A percentile compares a stretch with the other conserved stretches of the same genome.
These are phyloP conservation scores for Notodonta ziczac DNA, from an alignment of 2,888 invertebrate genomes.

Conservation along the genomic window DNA sequence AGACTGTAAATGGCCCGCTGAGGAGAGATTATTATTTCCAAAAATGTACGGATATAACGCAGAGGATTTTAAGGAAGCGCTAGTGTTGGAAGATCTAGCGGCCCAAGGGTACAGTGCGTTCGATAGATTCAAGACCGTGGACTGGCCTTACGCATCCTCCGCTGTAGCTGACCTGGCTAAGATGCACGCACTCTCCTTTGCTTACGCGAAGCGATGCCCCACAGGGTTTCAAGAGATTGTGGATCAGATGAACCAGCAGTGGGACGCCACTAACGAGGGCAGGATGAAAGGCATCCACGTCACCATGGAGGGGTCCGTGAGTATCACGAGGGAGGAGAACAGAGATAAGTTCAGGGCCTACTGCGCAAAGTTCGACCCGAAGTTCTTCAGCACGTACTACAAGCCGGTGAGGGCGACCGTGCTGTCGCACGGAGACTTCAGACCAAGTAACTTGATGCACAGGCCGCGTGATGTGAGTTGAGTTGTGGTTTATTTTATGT, in stretches of 20 bases:
- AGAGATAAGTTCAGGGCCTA: conserved; percentile 40
- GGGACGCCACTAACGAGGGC: conserved; percentile 1
- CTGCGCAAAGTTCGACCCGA: conserved; percentile 16
- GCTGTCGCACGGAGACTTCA: conserved; percentile 58
- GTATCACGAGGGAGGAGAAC: conserved; percentile 39
- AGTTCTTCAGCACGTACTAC: conserved; percentile 28
- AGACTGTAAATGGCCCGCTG: conserved; percentile 37
- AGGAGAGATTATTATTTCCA: conserved; percentile 48
- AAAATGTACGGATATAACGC: conserved; percentile 54
- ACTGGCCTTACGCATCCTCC: conserved; percentile 59
- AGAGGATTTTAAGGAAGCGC: conserved; percentile 47
- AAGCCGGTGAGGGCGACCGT: conserved; percentile 36
- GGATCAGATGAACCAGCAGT: conserved; percentile 27
- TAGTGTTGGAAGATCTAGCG: conserved; percentile 63
- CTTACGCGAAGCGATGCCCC: conserved; percentile 46
- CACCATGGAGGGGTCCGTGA: conserved; percentile 15
- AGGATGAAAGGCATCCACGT: neutral
- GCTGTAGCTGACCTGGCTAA: conserved; percentile 60
- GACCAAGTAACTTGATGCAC: conserved; percentile 53
- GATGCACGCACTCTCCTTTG: conserved; percentile 69
- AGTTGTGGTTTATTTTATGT: neutral
- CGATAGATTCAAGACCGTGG: conserved; percentile 55
- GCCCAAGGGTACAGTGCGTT: conserved; percentile 50
- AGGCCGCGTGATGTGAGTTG: conserved; percentile 29
- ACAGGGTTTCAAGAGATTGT: conserved; percentile 49